Evolutionary conservation across 2,888 invertebrate genomes (phyloP), one percentile per base, ranked within the genome.

Genomic region (Melieria picta): DNA sequence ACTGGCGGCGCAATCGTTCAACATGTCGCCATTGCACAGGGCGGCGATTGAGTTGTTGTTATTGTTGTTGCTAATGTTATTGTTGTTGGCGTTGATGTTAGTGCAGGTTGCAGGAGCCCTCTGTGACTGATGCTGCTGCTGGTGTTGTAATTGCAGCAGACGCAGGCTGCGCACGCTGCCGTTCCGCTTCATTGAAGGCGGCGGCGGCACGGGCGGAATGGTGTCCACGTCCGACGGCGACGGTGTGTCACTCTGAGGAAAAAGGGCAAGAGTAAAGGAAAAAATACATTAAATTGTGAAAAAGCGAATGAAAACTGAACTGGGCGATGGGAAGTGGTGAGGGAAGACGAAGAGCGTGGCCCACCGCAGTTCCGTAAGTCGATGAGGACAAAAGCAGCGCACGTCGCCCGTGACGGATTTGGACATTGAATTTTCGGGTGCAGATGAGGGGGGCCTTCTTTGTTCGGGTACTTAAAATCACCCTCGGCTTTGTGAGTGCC

Each of bases 201-300:
- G 86, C 11, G 87, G 86, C 71, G 86, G 86, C 74, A 87, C 84
- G 62, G 87, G 86, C 74, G 86, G 87, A 79, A 87, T 85, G 55
- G 76, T 75, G 73, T 86, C 87, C 73, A 83, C 83, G 80, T 86
- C 86, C 76, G 83, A 83, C 74, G 82, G 79, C 72, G 84, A 83
- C 74, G 80, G 80, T 61, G 83, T 82, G 78, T 86, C 86, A 71
- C 80, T 83, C 85, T 86, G 78, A 42, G 79, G 78, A 43, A 30
- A 30, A 30, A 30, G 1, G 3, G 30, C 30, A 30, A 30, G 69
- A 48, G 65, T 43, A 69, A 65, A 73, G n/a, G 42, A 3, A 71
- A 58, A 57, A 68, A 69, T 30, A 30, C 1, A 30, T 30, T 30
- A 30, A 30, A 30, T 3, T 30, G 30, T 30, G 30, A 30, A 30